Conservation (phyloP, 2,113 vertebrate genomes). For the Microtus pennsylvanicus region DNA sequence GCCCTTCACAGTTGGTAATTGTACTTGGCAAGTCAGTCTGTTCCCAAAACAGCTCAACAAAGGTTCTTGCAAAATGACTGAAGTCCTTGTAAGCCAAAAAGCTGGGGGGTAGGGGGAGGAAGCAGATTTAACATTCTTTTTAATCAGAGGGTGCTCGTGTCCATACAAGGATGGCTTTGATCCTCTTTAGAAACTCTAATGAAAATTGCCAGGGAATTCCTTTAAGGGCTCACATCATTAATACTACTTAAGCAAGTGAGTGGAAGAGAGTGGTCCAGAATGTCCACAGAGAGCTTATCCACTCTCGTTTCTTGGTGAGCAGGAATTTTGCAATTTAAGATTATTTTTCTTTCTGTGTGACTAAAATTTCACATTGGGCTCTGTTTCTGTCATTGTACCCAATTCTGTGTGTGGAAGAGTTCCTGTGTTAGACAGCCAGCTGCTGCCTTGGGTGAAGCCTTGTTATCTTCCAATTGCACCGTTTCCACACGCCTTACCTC, state of each 20-base stretch:
- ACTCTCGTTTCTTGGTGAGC: background rate
- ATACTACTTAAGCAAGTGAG: conserved; percentile 30
- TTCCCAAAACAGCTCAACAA: conserved; percentile 66
- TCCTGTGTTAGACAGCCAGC: background rate
- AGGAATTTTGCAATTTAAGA: background rate
- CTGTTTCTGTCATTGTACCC: background rate
- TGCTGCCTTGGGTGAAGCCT: background rate
- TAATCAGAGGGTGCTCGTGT: conserved; percentile 50
- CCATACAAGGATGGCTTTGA: conserved; percentile 54
- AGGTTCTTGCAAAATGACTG: conserved; percentile 50
- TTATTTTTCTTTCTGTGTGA: conserved; percentile 36
- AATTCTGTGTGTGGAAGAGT: background rate
- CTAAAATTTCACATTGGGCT: background rate
- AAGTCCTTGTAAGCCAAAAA: conserved; percentile 47
- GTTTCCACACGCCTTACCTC: background rate
- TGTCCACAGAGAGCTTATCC: background rate
- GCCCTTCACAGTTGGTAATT: conserved; percentile 54
- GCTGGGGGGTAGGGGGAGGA: background rate
- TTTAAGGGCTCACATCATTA: conserved; percentile 49
- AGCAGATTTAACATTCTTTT: conserved; percentile 57
- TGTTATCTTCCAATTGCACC: conserved; percentile 26
- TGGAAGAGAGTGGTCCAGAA: conserved; percentile 18
- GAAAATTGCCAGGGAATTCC: conserved; percentile 55
- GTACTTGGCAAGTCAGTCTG: conserved; percentile 70
- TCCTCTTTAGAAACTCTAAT: conserved; percentile 56